Evolutionary conservation across 1,140 invertebrate genomes (phyloP).

Genomic region (Drosophila sp.): DNA sequence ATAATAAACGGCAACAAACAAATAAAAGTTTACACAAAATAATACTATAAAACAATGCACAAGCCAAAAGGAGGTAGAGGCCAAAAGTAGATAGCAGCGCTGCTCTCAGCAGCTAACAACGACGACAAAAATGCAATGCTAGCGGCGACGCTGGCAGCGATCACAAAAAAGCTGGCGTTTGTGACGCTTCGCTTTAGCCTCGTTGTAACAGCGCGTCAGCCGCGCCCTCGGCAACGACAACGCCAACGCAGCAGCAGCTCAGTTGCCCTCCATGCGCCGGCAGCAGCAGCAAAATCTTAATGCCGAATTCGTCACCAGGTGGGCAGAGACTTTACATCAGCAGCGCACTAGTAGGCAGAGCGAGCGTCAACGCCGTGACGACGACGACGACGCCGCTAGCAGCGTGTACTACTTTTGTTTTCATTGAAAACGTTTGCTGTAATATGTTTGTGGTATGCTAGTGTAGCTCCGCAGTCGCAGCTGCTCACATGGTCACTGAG

Average conservation of each 20-base stretch:
- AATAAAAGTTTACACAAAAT: slow-evolving; percentile 51
- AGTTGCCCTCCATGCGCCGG: slow-evolving; percentile 71
- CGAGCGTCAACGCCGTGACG: slow-evolving; percentile 32
- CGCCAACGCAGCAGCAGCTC: slow-evolving; percentile 44
- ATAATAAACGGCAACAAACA: slow-evolving; percentile 46
- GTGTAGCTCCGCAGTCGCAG: slow-evolving; percentile 33
- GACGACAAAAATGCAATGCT: slow-evolving; percentile 41
- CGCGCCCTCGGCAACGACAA: slow-evolving; percentile 70
- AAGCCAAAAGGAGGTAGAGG: slow-evolving; percentile 76
- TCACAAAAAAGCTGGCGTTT: slow-evolving; percentile 28
- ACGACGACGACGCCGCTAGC: slow-evolving; percentile 26
- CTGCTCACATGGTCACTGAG: slow-evolving; percentile 77
- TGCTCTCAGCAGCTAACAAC: slow-evolving; percentile 16
- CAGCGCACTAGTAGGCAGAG: not conserved
- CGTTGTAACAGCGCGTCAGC: slow-evolving; percentile 59
- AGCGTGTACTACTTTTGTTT: slow-evolving; percentile 79
- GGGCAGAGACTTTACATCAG: slow-evolving; percentile 61
- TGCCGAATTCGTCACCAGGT: slow-evolving; percentile 76
- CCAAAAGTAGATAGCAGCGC: slow-evolving; percentile 68
- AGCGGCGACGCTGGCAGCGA: slow-evolving; percentile 18
- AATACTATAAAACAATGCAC: slow-evolving; percentile 72
- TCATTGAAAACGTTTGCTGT: slow-evolving; percentile 81
- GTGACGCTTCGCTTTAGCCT: slow-evolving; percentile 68
- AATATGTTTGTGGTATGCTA: slow-evolving; percentile 75
- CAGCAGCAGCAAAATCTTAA: slow-evolving; percentile 59